Base-by-base conservation (phyloP, 2,797 vertebrate species). In the Crypturellus tataupa region DNA sequence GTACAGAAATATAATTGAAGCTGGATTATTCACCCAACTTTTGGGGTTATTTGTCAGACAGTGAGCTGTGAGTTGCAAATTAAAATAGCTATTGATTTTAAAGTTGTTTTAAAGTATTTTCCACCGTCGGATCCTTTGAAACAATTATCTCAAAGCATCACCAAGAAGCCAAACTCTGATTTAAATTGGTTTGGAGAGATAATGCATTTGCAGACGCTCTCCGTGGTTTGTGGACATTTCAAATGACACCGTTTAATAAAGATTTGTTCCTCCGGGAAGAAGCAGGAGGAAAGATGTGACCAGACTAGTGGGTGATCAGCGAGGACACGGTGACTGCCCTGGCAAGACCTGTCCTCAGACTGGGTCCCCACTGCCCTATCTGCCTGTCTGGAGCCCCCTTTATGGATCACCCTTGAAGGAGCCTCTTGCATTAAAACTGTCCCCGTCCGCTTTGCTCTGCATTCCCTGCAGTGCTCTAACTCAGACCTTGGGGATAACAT, bases 1-100 rank as follows among this genome's bases (percentile, higher is more conserved):
- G 81, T 88, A 96, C 96, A 95, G 94, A 93, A 95, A 95, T 94
- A 94, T 97, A 97, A 96, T 95, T 97, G 96, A 96, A 96, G 76
- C 80, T 44, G 73, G 83, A 94, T 96, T 97, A 97, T 97, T 97
- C 96, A 95, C 96, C 89, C 80, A 89, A 40, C 80, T 70, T 81
- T 92, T 83, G 33, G 59, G 80, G 83, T 55, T 96, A 90, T 97
- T 97, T 97, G 93, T 97, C 97, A 97, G 89, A 80, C 93, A 90
- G 81, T 24, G 58, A 90, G 87, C 85, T 90, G 83, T 56, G 75
- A 94, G 87, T 90, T 88, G 83, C 93, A 95, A 95, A 97, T 97
- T 97, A 97, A 96, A 97, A 95, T 82, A 83, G 85, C 93, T 96
- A 92, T 96, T 95, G 95, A 96, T 96, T 95, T 71, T 64, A 65